A percentile compares a stretch with the other conserved stretches of the same genome.
These are phyloP conservation scores for Pelosia muscerda DNA, from an alignment of 2,888 invertebrate species.

Conservation along the genomic window DNA sequence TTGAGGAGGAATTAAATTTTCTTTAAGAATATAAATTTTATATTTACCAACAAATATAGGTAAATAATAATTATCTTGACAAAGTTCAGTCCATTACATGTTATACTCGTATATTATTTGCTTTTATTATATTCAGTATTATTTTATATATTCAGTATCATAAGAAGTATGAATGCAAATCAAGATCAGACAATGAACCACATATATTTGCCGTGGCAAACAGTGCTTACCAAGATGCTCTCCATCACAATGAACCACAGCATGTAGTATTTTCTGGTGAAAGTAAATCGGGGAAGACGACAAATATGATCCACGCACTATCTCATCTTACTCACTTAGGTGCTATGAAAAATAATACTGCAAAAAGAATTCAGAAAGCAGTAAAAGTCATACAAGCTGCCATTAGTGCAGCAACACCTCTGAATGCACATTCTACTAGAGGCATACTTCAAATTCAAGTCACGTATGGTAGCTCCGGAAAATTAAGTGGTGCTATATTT, in stretches of 20 bases:
- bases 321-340: conserved; percentile 94
- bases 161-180: conserved; percentile 93
- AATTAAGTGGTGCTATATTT: conserved; percentile 95
- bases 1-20: neutral
- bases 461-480: conserved; percentile 94
- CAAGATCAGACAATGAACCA: conserved; percentile 95
- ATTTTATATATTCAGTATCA: conserved; percentile 88
- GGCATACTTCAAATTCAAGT: conserved; percentile 93
- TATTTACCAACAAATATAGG: no score
- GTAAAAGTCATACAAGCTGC: conserved; percentile 91
- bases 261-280: conserved; percentile 96
- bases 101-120: no score
- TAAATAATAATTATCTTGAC: no score
- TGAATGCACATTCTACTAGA: conserved; percentile 95
- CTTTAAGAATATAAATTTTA: neutral
- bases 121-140: no score
- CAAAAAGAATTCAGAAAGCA: conserved; percentile 89
- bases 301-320: conserved; percentile 92
- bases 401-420: conserved; percentile 94
- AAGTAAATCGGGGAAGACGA: conserved; percentile 96
- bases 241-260: conserved; percentile 95
- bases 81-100: no score
- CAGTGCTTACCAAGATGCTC: conserved; percentile 95
- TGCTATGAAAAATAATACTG: conserved; percentile 89
- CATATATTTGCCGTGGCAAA: conserved; percentile 97